A percentile compares a stretch with the other conserved stretches of the same genome.
These are phyloP conservation scores for Argya squamiceps DNA, from an alignment of 2,797 vertebrate species.

Conservation along the genomic window DNA sequence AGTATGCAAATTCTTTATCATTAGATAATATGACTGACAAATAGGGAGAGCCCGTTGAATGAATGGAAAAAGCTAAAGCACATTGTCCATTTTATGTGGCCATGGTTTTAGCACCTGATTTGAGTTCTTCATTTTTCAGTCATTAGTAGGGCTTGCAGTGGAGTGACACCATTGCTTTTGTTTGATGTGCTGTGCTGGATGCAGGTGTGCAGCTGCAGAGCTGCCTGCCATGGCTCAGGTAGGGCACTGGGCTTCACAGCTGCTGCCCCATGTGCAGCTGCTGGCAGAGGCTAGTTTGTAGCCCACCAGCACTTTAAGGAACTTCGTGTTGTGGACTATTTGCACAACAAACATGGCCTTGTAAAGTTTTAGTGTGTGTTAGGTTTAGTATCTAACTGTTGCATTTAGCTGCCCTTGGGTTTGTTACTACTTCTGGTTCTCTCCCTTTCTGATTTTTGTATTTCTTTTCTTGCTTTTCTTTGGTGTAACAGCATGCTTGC, in stretches of 20 bases:
- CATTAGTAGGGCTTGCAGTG: neutral
- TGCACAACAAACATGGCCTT: neutral
- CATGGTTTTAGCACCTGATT: neutral
- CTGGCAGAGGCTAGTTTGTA: neutral
- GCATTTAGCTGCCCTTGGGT: neutral
- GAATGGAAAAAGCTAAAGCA: neutral
- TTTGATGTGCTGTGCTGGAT: neutral
- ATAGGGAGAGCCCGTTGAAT: neutral
- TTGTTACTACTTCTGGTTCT: neutral
- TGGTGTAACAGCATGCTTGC: accelerated
- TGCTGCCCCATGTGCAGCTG: neutral
- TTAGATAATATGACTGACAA: neutral
- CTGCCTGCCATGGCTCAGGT: accelerated
- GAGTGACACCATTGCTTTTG: accelerated
- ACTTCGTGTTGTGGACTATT: neutral
- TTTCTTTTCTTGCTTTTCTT: neutral
- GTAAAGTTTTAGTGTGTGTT: neutral
- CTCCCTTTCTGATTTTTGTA: neutral
- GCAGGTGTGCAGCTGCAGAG: neutral
- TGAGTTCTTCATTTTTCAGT: neutral
- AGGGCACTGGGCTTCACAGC: accelerated
- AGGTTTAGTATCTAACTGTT: neutral
- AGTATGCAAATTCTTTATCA: neutral
- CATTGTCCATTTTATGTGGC: neutral
- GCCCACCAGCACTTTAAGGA: neutral